Evolutionary conservation across 1,140 invertebrate species (phyloP), one percentile per base, ranked within the genome.

Genomic region (Pantala flavescens): DNA sequence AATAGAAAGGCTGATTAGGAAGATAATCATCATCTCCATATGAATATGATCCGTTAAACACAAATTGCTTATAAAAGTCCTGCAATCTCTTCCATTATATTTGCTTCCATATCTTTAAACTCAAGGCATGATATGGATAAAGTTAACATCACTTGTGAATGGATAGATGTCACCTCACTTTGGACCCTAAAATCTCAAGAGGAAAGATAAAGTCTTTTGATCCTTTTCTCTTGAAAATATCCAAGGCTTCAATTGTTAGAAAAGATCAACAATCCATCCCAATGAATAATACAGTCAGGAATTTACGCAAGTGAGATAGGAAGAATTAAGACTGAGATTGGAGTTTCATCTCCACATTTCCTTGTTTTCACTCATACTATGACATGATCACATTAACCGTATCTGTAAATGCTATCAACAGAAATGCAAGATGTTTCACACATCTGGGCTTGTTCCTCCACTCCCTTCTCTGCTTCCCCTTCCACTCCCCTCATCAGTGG

Each of bases 391-490:
- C 49, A 63, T 21, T 19, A 3, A 14, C 49, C 49, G 3, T 12
- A 63, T 19, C 16, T 21, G n/a, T 21, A 63, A 63, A 63, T 21
- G n/a, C 49, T 19, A 5, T 5, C 49, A 36, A 36, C 28, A 5
- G 49, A 63, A 63, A 3, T 63, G 43, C 49, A 12, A 5, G 49
- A 1, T 21, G 0, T 9, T n/a, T 72, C 71, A 72, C 71, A 72
- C 71, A 36, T 72, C 71, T 23, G 71, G 71, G 28, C 71, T 72
- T 71, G 70, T 24, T 24, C 70, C 70, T n/a, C 23, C 24, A 24
- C n/a, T 21, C 11, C n/a, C 28, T 21, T 72, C 42, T 24, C 24
- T 42, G 71, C 49, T 63, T 21, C 49, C n/a, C 49, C 14, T 16
- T 63, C 49, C 49, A 21, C n/a, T 63, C n/a, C 49, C 49, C 12